A percentile compares a stretch with the other conserved stretches of the same genome.
These are phyloP conservation scores for Tenodera sinensis DNA, from an alignment of 2,888 invertebrate species.

Conservation along the genomic window DNA sequence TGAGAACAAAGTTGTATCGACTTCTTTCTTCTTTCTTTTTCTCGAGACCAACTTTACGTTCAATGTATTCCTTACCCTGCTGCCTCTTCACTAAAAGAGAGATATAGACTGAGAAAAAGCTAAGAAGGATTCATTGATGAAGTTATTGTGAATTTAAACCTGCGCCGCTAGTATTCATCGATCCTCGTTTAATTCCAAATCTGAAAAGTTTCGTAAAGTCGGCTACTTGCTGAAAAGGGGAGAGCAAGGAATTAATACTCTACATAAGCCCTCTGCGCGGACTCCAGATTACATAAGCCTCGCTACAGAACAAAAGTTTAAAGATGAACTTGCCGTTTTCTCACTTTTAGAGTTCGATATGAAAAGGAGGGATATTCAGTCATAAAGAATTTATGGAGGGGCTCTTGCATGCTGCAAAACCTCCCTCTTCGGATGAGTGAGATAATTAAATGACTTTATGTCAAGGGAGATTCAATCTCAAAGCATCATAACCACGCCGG, in stretches of 20 bases:
- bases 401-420: background rate
- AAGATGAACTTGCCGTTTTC: conserved; percentile 1
- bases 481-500: background rate
- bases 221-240: background rate
- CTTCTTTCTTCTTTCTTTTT: background rate
- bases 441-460: background rate
- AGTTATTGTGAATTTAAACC: conserved; percentile 9
- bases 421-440: background rate
- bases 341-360: conserved; percentile 1
- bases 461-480: background rate
- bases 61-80: background rate
- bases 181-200: conserved; percentile 10
- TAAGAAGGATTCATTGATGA: background rate
- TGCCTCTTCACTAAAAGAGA: background rate
- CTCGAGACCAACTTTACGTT: background rate
- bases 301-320: background rate
- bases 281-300: background rate
- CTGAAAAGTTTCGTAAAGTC: conserved; percentile 6
- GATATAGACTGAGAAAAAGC: background rate
- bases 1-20: background rate
- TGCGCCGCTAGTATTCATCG: background rate
- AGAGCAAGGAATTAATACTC: background rate
- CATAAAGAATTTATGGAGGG: conserved; percentile 1
- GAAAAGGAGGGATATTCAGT: conserved; percentile 2
- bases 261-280: background rate